Evolutionary conservation across 35 echinoderm and acorn worm species (phyloP), one percentile per base, ranked within the genome.

Genomic region (Holothuria glaberrima): DNA sequence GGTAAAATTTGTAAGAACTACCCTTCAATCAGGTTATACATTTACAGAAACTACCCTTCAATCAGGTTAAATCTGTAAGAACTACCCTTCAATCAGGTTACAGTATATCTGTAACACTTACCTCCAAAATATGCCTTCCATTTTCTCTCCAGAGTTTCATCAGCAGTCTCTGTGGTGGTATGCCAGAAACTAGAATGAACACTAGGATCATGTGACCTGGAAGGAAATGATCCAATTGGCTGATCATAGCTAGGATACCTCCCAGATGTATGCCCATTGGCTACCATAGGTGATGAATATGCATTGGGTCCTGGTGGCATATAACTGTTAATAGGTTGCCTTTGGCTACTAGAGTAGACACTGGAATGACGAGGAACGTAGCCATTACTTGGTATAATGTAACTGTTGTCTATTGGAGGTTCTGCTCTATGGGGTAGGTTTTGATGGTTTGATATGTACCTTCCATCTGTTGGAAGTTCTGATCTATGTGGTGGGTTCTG

Each of bases 111-210:
- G 31, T 19, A 74, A 79, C 24, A 58, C 83, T 65, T 21, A 90
- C 88, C 88, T n/a, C 88, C 88, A 90, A 90, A 90, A 60, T 90
- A 90, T 28, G 88, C 50, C 61, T 80, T 90, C 88, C 88, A 90
- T 30, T 90, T 90, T 57, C 88, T 90, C 67, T 90, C 88, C 88
- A 90, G 28, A 18, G 72, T 59, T 61, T 79, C 52, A 38, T 90
- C 88, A 1, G 88, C 72, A 19, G 88, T 90, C 48, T 90, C 88
- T 12, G 12, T 6, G 6, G 46, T 18, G 10, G 81, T 14, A 1
- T 30, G 59, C 32, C 38, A 29, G 17, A 82, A 58, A 26, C 57
- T 56, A 12, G 79, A 58, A 29, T 58, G 79, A 56, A 12, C 3
- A 44, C 16, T 12, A 82, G 79, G 50, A 48, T 38, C n/a, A 58